Evolutionary conservation across 1,140 invertebrate species (phyloP), one percentile per base, ranked within the genome.

Genomic region (Drosophila setifemur): DNA sequence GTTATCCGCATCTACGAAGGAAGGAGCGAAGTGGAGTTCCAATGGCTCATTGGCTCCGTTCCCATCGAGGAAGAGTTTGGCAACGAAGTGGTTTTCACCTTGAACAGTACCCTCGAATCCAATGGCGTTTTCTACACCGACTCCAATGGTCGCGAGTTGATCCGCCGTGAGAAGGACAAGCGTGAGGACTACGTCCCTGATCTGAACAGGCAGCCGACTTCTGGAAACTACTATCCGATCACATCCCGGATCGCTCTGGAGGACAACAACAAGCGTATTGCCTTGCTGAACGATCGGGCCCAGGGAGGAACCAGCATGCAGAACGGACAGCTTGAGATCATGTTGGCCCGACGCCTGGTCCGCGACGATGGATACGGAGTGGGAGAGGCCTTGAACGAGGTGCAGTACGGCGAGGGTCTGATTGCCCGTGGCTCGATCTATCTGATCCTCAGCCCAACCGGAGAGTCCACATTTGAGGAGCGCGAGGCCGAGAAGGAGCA

Each of bases 311-410:
- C 93, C 1, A 97, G 96, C 76, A 91, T 98, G 16, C 74, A 91
- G 1, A 94, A 94, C 72, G 96, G 96, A 1, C 92, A 95, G 77
- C 77, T 97, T 3, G 95, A 97, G 88, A 76, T 97, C 0, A 97
- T 97, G 96, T 93, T 98, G 14, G 98, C 99, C 89, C 93, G 98
- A 55, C 92, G 97, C 48, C 91, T 97, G n/a, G 83, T 98, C 0
- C 92, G 94, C 45, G 98, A 99, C 85, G 98, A 99, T 91, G 94
- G 94, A 1, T 97, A 97, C 73, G 98, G 98, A n/a, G 97, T 99
- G 0, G 95, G 92, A 0, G 98, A 99, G 92, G 93, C 97, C 0
- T 90, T 99, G 0, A 97, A 99, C 87, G 98, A 99, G 91, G 93
- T 92, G 1, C 96, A 94, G 0, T 94, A 91, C 69, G 93, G 93